Evolutionary conservation across 2,797 vertebrate genomes (phyloP).

Genomic region (Poecilia gillii): DNA sequence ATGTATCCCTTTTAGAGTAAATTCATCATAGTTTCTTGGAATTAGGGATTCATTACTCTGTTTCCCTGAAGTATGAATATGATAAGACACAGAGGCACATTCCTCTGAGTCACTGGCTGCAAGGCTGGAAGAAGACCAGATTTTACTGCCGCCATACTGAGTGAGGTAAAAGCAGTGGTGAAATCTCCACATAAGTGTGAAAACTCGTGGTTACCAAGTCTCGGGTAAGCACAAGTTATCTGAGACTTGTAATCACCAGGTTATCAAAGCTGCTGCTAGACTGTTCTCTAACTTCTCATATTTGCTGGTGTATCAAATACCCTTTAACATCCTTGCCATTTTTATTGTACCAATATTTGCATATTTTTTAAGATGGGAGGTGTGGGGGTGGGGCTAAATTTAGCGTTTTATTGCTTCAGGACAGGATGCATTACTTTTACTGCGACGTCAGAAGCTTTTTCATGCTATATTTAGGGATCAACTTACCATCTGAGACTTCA

Average conservation of each 20-base stretch:
- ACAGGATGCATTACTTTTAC: background rate
- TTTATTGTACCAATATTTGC: background rate
- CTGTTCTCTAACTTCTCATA: background rate
- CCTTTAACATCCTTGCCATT: background rate
- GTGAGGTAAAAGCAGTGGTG: background rate
- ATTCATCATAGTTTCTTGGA: background rate
- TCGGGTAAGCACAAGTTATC: background rate
- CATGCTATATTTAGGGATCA: background rate
- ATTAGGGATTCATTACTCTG: background rate
- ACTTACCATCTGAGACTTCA: background rate
- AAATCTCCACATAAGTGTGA: background rate
- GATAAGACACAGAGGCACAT: background rate
- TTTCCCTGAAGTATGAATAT: background rate
- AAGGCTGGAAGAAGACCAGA: background rate
- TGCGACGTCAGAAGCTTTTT: background rate
- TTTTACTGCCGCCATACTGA: background rate
- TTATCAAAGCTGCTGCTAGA: background rate
- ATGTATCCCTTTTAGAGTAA: background rate
- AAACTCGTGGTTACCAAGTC: background rate
- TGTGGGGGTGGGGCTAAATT: background rate
- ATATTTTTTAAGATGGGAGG: no score
- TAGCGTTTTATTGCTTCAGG: background rate
- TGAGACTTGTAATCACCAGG: no score
- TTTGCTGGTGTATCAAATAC: background rate
- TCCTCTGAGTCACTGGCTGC: background rate